Base-by-base conservation (phyloP, 2,113 vertebrate species). In the Glaucomys volans region DNA sequence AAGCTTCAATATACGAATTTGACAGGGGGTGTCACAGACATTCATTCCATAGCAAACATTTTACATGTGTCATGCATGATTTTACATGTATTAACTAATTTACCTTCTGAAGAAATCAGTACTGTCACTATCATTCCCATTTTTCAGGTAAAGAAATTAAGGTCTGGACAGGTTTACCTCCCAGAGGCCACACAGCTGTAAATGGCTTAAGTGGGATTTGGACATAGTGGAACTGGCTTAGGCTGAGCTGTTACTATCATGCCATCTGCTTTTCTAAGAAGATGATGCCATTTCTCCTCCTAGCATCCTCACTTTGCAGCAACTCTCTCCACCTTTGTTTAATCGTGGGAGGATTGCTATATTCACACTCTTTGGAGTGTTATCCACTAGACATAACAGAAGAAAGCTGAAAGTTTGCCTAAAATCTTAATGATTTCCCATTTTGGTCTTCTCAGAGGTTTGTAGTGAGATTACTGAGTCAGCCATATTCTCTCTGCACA, bases 321-420 rank as follows among this genome's bases (percentile, higher is more conserved):
- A 87, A 59, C 54, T 35, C 66, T 81, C 71, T 52, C 83, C 50
- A 85, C 50, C 42, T 75, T 40, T 80, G 71, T 76, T 82, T 92
- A 77, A 75, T 87, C 6, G n/a, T 87, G 40, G 75, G 75, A 67
- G 64, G 32, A 17, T 64, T 80, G 82, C 86, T 80, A 12, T 80
- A 44, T 37, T 92, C 40, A 79, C 42, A 80, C 82, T 80, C 86
- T 87, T 62, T 84, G 90, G 47, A 47, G 32, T 62, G 50, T 54
- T 95, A 72, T 67, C 64, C 90, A 17, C n/a, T 81, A 91, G 80
- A 67, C 40, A 37, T 20, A 69, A 90, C n/a, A 80, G 76, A 94
- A 85, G 90, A 62, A 74, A 66, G 75, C 81, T 80, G 94, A 62
- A 93, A 30, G 1, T 52, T 80, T 83, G 40, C 71, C 92, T 83